Evolutionary conservation across 2,888 invertebrate species (phyloP).

Genomic region (Pammene aurita): DNA sequence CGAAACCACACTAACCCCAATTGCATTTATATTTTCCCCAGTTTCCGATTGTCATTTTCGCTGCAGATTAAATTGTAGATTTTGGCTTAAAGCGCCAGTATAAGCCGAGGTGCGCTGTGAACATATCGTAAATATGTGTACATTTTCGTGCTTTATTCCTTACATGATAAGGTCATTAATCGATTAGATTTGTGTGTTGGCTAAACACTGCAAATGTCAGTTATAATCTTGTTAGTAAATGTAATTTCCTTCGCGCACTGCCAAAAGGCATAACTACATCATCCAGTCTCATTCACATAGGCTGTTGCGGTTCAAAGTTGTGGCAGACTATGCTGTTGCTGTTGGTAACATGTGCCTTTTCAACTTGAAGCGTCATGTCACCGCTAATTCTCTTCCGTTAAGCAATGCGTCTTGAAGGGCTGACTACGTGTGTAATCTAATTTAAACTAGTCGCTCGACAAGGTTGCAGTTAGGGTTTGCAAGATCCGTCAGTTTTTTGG

Average conservation of each 20-base stretch:
- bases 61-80: no score
- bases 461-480: constrained; percentile 40
- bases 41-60: no score
- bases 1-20: no score
- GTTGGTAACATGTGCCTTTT: not conserved
- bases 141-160: not conserved
- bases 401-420: constrained; percentile 10
- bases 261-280: not conserved
- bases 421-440: constrained; percentile 53
- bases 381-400: constrained; percentile 18
- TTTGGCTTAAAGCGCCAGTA: no score
- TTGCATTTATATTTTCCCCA: no score
- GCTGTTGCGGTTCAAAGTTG: not conserved
- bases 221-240: constrained; percentile 24
- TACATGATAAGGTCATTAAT: not conserved
- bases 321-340: not conserved
- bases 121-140: not conserved
- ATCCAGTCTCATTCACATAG: not conserved
- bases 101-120: no score
- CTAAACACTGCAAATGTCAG: constrained; percentile 13
- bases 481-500: no score
- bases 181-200: not conserved
- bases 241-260: not conserved
- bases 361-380: constrained; percentile 3
- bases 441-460: constrained; percentile 55